Evolutionary conservation across 2,113 vertebrate genomes (phyloP), one percentile per base, ranked within the genome.

Genomic region (Stigmatopora nigra): DNA sequence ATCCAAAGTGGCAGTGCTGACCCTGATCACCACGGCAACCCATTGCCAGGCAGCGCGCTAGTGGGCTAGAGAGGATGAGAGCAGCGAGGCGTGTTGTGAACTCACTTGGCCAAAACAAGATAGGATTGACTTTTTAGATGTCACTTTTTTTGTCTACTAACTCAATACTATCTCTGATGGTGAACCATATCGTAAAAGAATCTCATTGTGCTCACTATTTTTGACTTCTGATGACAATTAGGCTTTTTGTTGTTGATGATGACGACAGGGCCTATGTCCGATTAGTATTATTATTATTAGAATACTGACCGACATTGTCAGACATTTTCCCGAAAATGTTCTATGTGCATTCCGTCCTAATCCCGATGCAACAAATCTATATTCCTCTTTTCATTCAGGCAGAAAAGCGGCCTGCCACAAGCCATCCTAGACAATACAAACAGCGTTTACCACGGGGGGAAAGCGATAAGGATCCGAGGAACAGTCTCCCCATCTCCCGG

Each of bases 61-160:
- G 84, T 77, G 81, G 75, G 41, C 78, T 76, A 73, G 79, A 78
- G 82, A 56, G 66, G 70, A 51, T 44, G 38, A 0, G 1, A 13
- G 57, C 44, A 8, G 61, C 5, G 44, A 25, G 75, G 68, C 74
- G 38, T 45, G n/a, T 20, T 41, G 38, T 41, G 38, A 41, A 41
- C 38, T 41, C 38, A 10, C 5, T 41, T 1, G 38, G 25, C 25
- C 25, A 31, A 31, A 31, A 41, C 38, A 41, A 41, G 9, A 41
- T 41, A 8, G 38, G 9, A 41, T 10, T 10, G 7, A 41, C 38
- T 8, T 10, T 41, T 41, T 41, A 7, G 38, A 41, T 41, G 25
- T 41, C 38, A 41, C 2, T 41, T 41, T 41, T 38, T 41, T 41
- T 41, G 38, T 41, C 6, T 10, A 4, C 38, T 31, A 31, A 31